Evolutionary conservation across 2,888 invertebrate species (phyloP), one percentile per base, ranked within the genome.

Genomic region (Coenonympha glycerion): DNA sequence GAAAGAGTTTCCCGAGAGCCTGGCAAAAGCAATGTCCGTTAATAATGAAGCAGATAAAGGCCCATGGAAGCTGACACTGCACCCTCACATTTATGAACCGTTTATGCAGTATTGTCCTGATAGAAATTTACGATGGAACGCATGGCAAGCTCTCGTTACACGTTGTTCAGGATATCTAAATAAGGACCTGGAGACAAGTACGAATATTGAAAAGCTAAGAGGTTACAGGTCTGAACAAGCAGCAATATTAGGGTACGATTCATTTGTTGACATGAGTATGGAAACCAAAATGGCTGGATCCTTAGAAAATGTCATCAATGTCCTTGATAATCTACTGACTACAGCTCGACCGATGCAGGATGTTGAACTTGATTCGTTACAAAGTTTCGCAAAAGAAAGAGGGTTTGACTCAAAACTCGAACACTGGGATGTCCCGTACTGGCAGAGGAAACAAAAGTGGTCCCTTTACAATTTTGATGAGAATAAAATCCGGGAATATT

Each of bases 231-330:
- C 81, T 34, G 91, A 92, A 30, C 91, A 94, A 66, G 96, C 97
- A 0, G 87, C 91, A 58, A 64, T 92, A 9, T 79, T 97, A 6
- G 97, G 97, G 0, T 98, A 91, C 72, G 88, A 92, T 55, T 91
- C 90, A 47, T 97, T 87, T 76, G 92, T 91, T 0, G 92, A 96
- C 30, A 92, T 97, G 92, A 95, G 95, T 28, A 95, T 98, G 95
- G 92, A 94, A 81, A 96, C 96, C 0, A 97, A 97, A 89, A 90
- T 98, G 96, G 95, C 96, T 5, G 94, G 92, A 6, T 92, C 88
- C 57, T 79, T 95, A 9, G 91, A 93, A 45, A 93, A 92, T 73
- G 91, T 97, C 0, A 87, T 92, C 58, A 88, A 89, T 53, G 89
- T 92, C 53, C 85, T 98, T 19, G 88, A 91, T 46, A 89, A 83